Conservation (phyloP, 2,797 vertebrate species). For the Gymnodraco acuticeps region DNA sequence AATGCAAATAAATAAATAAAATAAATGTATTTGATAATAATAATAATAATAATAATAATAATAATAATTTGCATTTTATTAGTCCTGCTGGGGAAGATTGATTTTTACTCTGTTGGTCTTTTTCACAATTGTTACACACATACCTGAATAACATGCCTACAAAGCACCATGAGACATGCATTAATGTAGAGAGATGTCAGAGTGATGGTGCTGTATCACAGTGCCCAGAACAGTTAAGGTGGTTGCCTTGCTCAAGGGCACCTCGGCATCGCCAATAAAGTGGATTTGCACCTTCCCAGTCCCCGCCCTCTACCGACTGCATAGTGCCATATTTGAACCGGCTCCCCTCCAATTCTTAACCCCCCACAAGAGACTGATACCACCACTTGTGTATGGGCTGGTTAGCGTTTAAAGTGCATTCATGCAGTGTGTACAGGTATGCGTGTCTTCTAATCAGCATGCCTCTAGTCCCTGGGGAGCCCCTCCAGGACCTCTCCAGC, state of each 20-base stretch:
- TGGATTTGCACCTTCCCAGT: not conserved
- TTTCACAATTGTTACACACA: not conserved
- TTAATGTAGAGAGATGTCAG: not conserved
- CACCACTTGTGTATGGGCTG: not conserved
- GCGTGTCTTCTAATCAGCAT: conserved; percentile 44
- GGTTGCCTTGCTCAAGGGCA: not conserved
- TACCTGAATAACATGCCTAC: not conserved
- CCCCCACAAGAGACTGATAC: not conserved
- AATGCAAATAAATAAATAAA: too few species aligned
- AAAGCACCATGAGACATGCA: not conserved
- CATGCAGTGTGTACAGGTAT: conserved; percentile 42
- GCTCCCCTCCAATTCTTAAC: not conserved
- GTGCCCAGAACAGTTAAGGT: not conserved
- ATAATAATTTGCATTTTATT: not conserved
- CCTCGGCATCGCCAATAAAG: not conserved
- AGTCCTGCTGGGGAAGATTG: not conserved
- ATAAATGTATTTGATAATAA: too few species aligned
- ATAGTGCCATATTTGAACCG: not conserved
- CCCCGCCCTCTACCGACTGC: not conserved
- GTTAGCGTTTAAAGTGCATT: conserved; percentile 25
- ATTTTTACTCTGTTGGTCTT: not conserved
- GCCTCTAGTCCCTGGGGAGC: conserved; percentile 58
- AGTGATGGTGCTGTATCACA: not conserved
- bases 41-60: too few species aligned
- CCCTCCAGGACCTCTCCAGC: conserved; percentile 67